Conservation (phyloP, 2,888 invertebrate genomes). For the Hemaris fuciformis region DNA sequence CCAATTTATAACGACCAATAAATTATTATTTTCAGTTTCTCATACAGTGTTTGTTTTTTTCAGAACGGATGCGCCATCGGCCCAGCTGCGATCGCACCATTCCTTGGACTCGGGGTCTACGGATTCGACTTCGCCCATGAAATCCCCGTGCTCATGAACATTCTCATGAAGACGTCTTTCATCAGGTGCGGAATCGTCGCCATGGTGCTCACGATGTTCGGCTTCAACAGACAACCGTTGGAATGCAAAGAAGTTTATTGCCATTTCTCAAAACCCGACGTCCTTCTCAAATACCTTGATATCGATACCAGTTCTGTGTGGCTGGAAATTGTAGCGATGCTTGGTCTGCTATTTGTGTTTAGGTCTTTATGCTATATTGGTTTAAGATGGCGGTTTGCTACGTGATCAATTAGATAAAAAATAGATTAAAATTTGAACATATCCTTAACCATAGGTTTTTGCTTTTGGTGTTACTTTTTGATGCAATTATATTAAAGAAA, state of each 20-base stretch:
- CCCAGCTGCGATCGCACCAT: constrained; percentile 84
- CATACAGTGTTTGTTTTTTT: constrained; percentile 30
- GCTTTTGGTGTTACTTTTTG: too few species aligned
- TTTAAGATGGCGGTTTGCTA: constrained; percentile 77
- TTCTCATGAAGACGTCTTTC: constrained; percentile 84
- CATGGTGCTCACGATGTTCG: constrained; percentile 83
- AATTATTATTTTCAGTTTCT: background rate
- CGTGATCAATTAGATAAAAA: constrained; percentile 58
- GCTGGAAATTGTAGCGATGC: constrained; percentile 78
- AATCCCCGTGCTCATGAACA: constrained; percentile 82
- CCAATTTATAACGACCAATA: too few species aligned
- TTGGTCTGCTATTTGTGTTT: constrained; percentile 79
- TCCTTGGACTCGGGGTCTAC: constrained; percentile 85
- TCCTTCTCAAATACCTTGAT: constrained; percentile 82
- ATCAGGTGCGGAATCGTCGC: constrained; percentile 85
- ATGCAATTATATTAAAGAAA: too few species aligned
- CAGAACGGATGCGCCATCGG: constrained; percentile 87
- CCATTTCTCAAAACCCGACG: constrained; percentile 84
- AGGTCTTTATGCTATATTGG: constrained; percentile 81
- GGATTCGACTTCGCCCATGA: constrained; percentile 86
- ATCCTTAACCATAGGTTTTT: background rate
- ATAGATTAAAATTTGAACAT: too few species aligned
- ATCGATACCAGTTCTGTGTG: constrained; percentile 81
- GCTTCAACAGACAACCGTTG: constrained; percentile 80
- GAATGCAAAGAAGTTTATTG: constrained; percentile 84